Conservation (phyloP, 2,113 vertebrate genomes). For the Monarcha castaneiventris region DNA sequence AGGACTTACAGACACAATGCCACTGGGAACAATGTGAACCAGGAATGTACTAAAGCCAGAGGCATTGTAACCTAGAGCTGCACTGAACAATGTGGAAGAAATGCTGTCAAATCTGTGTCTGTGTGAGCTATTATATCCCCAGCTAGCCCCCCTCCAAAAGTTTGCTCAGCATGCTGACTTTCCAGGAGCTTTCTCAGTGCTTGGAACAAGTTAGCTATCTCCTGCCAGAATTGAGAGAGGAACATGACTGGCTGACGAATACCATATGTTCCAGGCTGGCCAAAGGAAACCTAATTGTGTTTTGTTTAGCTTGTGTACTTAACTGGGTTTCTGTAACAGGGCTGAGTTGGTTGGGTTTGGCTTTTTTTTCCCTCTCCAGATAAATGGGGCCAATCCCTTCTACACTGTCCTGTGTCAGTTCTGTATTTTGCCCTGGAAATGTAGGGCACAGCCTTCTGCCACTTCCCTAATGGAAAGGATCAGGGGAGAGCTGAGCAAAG, state of each 20-base stretch:
- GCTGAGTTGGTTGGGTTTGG: not conserved
- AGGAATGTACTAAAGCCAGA: constrained; percentile 13
- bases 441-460: not conserved
- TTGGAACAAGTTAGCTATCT: constrained; percentile 63
- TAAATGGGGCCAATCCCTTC: not conserved
- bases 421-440: not conserved
- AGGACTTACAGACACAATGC: not conserved
- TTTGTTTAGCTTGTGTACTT: constrained; percentile 62
- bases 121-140: constrained; percentile 46
- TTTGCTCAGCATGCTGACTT: constrained; percentile 67
- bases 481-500: not conserved
- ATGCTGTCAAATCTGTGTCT: constrained; percentile 49
- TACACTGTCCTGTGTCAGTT: not conserved
- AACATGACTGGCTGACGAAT: constrained; percentile 62
- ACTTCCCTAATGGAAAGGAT: not conserved
- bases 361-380: not conserved
- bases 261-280: constrained; percentile 67
- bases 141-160: constrained; percentile 49
- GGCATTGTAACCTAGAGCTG: constrained; percentile 29
- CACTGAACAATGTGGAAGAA: constrained; percentile 48
- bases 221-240: constrained; percentile 49
- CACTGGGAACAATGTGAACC: not conserved
- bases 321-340: constrained; percentile 44
- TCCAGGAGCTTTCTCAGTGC: constrained; percentile 64
- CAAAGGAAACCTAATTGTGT: constrained; percentile 62